phyloP scores from a whole-genome alignment of 1,140 invertebrate genomes.

The Cherax destructor region DNA sequence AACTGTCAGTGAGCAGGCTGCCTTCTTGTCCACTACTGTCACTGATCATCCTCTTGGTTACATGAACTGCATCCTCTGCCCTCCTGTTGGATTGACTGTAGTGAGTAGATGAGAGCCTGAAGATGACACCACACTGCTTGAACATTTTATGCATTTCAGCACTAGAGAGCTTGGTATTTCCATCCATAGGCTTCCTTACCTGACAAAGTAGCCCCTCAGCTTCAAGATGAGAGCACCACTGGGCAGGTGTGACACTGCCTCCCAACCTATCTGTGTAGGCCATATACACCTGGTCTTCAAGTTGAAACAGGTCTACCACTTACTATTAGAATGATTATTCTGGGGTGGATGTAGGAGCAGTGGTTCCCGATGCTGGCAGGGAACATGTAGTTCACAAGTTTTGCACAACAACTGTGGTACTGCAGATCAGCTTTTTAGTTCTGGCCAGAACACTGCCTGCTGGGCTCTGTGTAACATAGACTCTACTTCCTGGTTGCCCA shows the following conservation, averaged over 20 bases:
- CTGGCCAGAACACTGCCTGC: not conserved
- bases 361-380: not conserved
- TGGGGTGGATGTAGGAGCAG: not conserved
- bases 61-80: conserved; percentile 2
- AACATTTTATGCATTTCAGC: not conserved
- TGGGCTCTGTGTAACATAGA: not conserved
- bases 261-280: not conserved
- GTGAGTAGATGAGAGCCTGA: not conserved
- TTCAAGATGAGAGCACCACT: too few species aligned
- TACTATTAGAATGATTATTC: not conserved
- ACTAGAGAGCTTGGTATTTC: not conserved
- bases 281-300: not conserved
- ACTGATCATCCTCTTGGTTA: not conserved
- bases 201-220: not conserved
- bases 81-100: not conserved
- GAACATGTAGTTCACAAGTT: not conserved
- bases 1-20: not conserved
- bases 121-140: not conserved
- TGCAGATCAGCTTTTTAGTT: not conserved
- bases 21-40: not conserved
- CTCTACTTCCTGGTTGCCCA: not conserved
- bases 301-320: not conserved
- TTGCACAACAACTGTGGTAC: not conserved
- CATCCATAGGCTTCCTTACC: not conserved
- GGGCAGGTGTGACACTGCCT: too few species aligned